These are phyloP conservation scores for Eugnorisma glareosa DNA, from an alignment of 2,888 invertebrate genomes.

Conservation along the genomic window DNA sequence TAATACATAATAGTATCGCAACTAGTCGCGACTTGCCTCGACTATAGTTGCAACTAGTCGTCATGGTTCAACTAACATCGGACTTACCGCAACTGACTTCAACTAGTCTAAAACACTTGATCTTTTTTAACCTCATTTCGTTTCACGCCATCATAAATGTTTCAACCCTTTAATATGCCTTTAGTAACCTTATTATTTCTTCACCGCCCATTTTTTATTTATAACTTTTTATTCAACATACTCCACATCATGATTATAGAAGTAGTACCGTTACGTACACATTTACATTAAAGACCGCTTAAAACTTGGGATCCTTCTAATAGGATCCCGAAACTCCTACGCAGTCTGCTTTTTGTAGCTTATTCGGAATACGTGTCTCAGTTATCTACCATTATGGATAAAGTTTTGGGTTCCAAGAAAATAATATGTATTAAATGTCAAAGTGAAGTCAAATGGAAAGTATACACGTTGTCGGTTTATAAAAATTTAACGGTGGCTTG, in stretches of 20 bases:
- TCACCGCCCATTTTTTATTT: neutral
- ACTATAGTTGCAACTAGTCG: neutral
- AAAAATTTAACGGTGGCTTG: neutral
- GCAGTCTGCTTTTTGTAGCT: constrained; percentile 27
- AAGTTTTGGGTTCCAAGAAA: constrained; percentile 46
- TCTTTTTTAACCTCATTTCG: neutral
- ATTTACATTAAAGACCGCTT: constrained; percentile 36
- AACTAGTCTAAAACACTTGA: neutral
- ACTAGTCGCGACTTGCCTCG: neutral
- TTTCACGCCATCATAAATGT: neutral
- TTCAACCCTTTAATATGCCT: neutral
- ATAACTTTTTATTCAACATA: constrained; percentile 26
- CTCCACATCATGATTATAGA: constrained; percentile 6
- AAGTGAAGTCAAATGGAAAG: constrained; percentile 26
- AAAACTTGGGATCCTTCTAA: constrained; percentile 21
- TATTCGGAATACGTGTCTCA: constrained; percentile 44
- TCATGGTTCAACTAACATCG: neutral
- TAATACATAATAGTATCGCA: too few species aligned
- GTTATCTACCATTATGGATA: constrained; percentile 43
- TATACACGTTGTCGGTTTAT: constrained; percentile 23
- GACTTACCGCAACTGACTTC: neutral
- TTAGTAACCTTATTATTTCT: neutral
- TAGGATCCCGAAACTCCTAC: constrained; percentile 19
- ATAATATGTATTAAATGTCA: constrained; percentile 27
- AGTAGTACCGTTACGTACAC: constrained; percentile 5